A percentile compares a stretch with the other conserved stretches of the same genome.
phyloP scores from a whole-genome alignment of 2,888 invertebrate genomes.

The Megaustenia siamemsis region DNA sequence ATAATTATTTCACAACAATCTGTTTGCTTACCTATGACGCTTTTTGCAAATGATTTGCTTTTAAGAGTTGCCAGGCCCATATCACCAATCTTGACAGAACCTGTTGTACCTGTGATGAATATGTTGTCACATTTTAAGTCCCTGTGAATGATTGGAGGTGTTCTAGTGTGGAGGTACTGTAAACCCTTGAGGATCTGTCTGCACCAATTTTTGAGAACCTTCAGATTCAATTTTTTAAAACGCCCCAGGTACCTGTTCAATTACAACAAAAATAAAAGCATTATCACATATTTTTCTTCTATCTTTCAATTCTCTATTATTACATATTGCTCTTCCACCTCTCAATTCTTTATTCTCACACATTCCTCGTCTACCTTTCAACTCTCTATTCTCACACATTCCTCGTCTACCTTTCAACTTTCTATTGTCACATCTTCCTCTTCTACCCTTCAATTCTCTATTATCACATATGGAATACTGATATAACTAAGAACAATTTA shows the following conservation, averaged over 20 bases:
- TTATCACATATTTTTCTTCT: too few relatives aligned
- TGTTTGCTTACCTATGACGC: constrained; percentile 89
- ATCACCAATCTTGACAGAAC: constrained; percentile 99
- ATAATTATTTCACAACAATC: not conserved
- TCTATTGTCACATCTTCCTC: too few relatives aligned
- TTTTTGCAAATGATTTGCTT: constrained; percentile 98
- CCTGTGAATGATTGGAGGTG: constrained; percentile 97
- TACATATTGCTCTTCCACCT: too few relatives aligned
- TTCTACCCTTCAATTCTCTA: too few relatives aligned
- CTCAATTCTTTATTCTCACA: too few relatives aligned
- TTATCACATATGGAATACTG: too few relatives aligned
- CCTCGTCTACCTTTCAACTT: too few relatives aligned
- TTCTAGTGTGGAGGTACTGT: constrained; percentile 95
- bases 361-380: too few relatives aligned
- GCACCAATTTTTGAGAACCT: constrained; percentile 99
- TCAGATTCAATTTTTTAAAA: constrained; percentile 98
- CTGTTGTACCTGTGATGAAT: constrained; percentile 99
- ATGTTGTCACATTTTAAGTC: constrained; percentile 99
- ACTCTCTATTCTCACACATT: too few relatives aligned
- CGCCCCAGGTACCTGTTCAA: constrained; percentile 91
- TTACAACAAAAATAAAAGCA: not conserved
- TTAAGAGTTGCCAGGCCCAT: constrained; percentile 98
- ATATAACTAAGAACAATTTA: too few relatives aligned
- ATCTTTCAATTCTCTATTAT: too few relatives aligned
- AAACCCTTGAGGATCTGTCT: constrained; percentile 97